A percentile compares a stretch with the other conserved stretches of the same genome.
phyloP scores from a whole-genome alignment of 2,888 invertebrate genomes.

The Mayetiola destructor region DNA sequence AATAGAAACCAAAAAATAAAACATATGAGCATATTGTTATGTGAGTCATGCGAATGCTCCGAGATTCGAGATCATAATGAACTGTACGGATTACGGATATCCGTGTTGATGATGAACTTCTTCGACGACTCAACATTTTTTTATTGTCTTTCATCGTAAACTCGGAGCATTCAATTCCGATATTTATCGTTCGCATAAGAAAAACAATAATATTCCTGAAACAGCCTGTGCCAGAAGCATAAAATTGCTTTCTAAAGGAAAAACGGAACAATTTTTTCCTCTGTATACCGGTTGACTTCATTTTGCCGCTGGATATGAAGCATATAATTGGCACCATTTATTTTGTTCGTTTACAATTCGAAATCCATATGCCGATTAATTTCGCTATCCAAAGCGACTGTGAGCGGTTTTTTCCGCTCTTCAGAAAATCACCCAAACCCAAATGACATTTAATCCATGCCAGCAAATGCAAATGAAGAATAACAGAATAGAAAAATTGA shows the following conservation, averaged over 20 bases:
- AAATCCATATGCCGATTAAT: background rate
- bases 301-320: background rate
- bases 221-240: background rate
- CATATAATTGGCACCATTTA: constrained; percentile 10
- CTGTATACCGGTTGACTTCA: background rate
- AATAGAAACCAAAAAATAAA: no score
- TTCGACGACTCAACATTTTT: background rate
- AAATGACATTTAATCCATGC: no score
- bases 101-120: constrained; percentile 12
- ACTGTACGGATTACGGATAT: constrained; percentile 10
- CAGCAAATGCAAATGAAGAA: no score
- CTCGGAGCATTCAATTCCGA: background rate
- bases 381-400: no score
- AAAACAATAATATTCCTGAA: background rate
- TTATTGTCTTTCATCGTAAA: background rate
- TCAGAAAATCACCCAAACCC: no score
- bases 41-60: background rate
- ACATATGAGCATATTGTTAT: background rate
- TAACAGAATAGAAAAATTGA: no score
- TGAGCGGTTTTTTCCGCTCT: background rate
- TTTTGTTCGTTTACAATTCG: background rate
- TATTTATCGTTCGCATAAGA: background rate
- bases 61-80: constrained; percentile 3
- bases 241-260: no score
- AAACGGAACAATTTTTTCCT: constrained; percentile 1